These are phyloP conservation scores for Apeltes quadracus DNA, from an alignment of 2,113 vertebrate species.

Conservation along the genomic window DNA sequence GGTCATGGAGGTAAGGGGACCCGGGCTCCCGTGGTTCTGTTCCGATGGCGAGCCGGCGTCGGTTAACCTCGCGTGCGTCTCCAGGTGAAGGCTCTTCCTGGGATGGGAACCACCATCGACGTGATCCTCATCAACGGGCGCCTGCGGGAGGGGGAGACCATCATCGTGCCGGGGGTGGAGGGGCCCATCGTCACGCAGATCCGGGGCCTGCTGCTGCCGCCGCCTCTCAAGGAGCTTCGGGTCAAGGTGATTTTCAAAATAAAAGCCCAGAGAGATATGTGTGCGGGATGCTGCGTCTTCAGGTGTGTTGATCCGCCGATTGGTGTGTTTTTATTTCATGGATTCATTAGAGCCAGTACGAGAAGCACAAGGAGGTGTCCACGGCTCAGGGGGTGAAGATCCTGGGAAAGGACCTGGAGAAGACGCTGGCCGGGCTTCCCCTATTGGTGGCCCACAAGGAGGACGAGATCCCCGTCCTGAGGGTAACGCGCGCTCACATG, in stretches of 20 bases:
- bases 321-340: background rate
- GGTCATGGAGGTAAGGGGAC: conserved; percentile 94
- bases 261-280: background rate
- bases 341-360: conserved; percentile 88
- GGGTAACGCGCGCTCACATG: conserved; percentile 74
- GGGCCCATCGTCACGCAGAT: conserved; percentile 98
- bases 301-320: background rate
- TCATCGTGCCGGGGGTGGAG: conserved; percentile 97
- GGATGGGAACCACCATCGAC: conserved; percentile 98
- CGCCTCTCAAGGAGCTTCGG: conserved; percentile 94
- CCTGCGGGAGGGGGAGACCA: conserved; percentile 92
- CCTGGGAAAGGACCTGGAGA: conserved; percentile 97
- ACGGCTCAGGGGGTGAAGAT: conserved; percentile 98
- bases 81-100: conserved; percentile 96
- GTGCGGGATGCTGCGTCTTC: no score
- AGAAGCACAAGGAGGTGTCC: conserved; percentile 96
- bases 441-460: conserved; percentile 93
- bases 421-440: conserved; percentile 93
- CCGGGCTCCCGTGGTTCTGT: background rate
- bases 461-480: conserved; percentile 93
- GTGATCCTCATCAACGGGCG: conserved; percentile 95
- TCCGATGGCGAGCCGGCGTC: no score
- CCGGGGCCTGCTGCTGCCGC: conserved; percentile 92
- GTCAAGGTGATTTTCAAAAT: conserved; percentile 86
- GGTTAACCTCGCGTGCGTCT: background rate